Percentiles rank a stretch among this genome's conserved stretches.
Conservation (phyloP, 2,797 vertebrate genomes). For the Scomberomorus guttatus region DNA sequence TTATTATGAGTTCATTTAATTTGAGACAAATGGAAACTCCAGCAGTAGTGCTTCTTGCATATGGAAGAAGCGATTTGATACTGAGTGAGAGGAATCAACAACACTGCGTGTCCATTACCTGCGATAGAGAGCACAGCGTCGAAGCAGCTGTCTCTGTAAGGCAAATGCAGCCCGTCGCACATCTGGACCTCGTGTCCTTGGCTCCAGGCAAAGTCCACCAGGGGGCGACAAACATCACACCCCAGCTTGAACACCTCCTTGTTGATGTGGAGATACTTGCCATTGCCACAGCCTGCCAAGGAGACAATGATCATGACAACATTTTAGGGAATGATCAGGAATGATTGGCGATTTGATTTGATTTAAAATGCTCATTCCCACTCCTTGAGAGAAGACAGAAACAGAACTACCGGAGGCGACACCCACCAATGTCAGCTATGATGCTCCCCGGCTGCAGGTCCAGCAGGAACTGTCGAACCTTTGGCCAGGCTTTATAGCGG, state of each 20-base stretch:
- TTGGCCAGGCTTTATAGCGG: constrained; percentile 88
- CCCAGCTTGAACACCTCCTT: constrained; percentile 85
- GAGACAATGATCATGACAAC: constrained; percentile 14
- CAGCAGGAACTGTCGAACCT: constrained; percentile 87
- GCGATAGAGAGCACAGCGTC: constrained; percentile 83
- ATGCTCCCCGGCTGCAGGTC: constrained; percentile 86
- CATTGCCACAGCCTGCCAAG: constrained; percentile 86
- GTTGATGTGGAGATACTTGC: constrained; percentile 89
- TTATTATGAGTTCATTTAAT: constrained; percentile 42
- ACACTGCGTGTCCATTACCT: constrained; percentile 59
- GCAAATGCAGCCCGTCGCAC: constrained; percentile 82
- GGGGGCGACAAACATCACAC: constrained; percentile 83
- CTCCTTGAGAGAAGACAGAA: not conserved
- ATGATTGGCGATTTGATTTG: not conserved
- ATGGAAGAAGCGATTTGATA: not conserved
- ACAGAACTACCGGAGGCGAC: not conserved
- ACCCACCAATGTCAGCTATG: constrained; percentile 84
- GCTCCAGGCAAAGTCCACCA: constrained; percentile 85
- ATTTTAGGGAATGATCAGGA: not conserved
- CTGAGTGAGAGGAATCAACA: not conserved
- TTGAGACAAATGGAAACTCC: constrained; percentile 18
- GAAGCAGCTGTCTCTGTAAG: constrained; percentile 83
- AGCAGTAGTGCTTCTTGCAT: constrained; percentile 25
- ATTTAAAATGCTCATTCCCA: not conserved
- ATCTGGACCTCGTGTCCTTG: constrained; percentile 84